Evolutionary conservation across 2,888 invertebrate species (phyloP).

Genomic region (Diogma glabrata): DNA sequence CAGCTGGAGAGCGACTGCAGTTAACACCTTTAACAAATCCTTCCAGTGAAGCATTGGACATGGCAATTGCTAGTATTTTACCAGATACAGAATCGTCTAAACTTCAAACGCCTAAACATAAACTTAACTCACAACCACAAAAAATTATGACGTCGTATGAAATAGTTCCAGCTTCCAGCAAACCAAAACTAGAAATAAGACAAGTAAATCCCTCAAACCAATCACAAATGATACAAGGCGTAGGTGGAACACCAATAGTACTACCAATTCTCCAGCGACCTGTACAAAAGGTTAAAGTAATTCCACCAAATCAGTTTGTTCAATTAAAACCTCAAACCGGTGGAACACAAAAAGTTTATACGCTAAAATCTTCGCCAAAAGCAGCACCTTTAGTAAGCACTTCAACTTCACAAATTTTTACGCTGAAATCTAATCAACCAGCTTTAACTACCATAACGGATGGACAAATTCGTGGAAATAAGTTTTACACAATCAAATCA

Average conservation of each 20-base stretch:
- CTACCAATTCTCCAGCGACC: conserved; percentile 20
- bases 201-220: conserved; percentile 2
- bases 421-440: neutral
- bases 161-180: conserved; percentile 21
- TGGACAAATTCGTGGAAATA: conserved; percentile 1
- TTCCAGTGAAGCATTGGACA: conserved; percentile 30
- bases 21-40: conserved; percentile 14
- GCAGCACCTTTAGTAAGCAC: neutral
- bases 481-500: conserved; percentile 17
- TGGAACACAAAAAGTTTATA: conserved; percentile 32
- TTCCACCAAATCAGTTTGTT: conserved; percentile 33
- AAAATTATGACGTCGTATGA: conserved; percentile 23
- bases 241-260: conserved; percentile 7
- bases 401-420: conserved; percentile 3
- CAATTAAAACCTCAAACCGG: conserved; percentile 29
- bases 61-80: conserved; percentile 35
- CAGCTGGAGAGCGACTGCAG: conserved; percentile 17
- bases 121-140: neutral
- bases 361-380: conserved; percentile 27
- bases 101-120: conserved; percentile 15
- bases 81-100: conserved; percentile 25
- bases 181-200: conserved; percentile 12
- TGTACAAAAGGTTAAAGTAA: conserved; percentile 32
- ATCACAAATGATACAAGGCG: neutral
- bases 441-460: too few species aligned